Base-by-base conservation (phyloP, 1,140 invertebrate genomes). In the Grapholita molesta region DNA sequence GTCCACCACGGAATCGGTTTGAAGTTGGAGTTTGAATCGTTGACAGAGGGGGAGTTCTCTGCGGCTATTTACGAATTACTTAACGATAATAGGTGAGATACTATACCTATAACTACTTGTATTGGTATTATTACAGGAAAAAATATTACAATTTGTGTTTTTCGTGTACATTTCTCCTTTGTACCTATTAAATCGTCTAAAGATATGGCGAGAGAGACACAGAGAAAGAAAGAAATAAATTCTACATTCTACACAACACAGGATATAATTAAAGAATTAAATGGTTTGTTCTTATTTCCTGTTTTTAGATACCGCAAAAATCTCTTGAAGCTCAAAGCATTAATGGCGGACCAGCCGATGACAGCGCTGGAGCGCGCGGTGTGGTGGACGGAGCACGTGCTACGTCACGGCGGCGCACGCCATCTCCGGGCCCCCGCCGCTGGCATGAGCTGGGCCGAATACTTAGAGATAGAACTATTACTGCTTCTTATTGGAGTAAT, bases 321-420 rank as follows among this genome's bases (percentile, higher is more conserved):
- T 24, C 67, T 78, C 8, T 3, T 38, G 0, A 48, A 48, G 7
- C 67, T 82, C 11, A 28, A 71, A 1, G n/a, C 12, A 0, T 4
- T 76, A 3, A 73, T 82, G 67, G 15, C 30, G 1, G 80, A 82
- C 57, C 69, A 78, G 33, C 74, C 75, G 0, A 53, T 66, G 53
- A 38, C 48, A 1, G 70, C 81, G 0, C 52, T 83, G 24, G 77
- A 93, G 53, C 84, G 85, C 52, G 93, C 92, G 0, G 80, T 93
- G 18, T 93, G 92, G 77, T 94, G 93, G 93, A 93, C 91, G 1
- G 93, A 94, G 75, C 93, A 93, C 68, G 88, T 93, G 5, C 66
- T 94, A 5, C 73, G 92, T 30, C 90, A 93, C 70, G 84, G 85
- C 52, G 92, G 93, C 3, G 86, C 82, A 0, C 67, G 69, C 5